A percentile compares a stretch with the other conserved stretches of the same genome.
These are phyloP conservation scores for Chrysocyon brachyurus DNA, from an alignment of 2,797 vertebrate genomes.

Conservation along the genomic window DNA sequence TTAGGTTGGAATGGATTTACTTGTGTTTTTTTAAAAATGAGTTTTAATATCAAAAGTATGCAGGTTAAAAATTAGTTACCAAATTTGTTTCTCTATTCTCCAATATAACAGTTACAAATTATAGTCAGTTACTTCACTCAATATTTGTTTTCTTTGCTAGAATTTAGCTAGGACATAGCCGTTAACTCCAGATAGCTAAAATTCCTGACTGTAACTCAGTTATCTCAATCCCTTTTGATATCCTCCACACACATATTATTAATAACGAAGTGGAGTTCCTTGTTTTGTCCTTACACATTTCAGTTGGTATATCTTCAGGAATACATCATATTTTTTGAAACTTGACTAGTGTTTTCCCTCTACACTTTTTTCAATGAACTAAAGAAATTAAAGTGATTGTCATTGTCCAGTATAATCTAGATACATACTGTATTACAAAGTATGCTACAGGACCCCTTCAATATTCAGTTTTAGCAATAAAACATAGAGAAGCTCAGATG, in stretches of 20 bases:
- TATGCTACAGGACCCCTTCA: constrained; percentile 24
- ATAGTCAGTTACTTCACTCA: constrained; percentile 71
- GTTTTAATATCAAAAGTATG: neutral
- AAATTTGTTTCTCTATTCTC: neutral
- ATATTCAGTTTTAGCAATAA: constrained; percentile 70
- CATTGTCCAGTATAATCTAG: constrained; percentile 55
- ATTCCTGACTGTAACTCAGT: constrained; percentile 67
- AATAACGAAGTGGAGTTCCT: constrained; percentile 61
- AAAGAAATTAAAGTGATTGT: constrained; percentile 68
- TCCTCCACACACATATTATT: neutral
- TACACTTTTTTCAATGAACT: neutral
- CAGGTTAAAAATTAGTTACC: neutral
- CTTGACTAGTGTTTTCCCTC: constrained; percentile 18
- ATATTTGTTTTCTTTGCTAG: constrained; percentile 74
- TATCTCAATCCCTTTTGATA: constrained; percentile 15
- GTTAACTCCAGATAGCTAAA: constrained; percentile 68
- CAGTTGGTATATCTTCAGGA: constrained; percentile 61
- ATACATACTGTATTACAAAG: constrained; percentile 59
- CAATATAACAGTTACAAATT: constrained; percentile 45
- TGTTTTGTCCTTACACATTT: neutral
- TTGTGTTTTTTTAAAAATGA: neutral
- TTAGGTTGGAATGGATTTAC: neutral
- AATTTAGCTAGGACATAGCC: constrained; percentile 68
- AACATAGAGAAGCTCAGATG: constrained; percentile 65
- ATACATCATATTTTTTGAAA: constrained; percentile 59